A percentile compares a stretch with the other conserved stretches of the same genome.
Conservation (phyloP, 1,140 invertebrate genomes). For the Thrips palmi region DNA sequence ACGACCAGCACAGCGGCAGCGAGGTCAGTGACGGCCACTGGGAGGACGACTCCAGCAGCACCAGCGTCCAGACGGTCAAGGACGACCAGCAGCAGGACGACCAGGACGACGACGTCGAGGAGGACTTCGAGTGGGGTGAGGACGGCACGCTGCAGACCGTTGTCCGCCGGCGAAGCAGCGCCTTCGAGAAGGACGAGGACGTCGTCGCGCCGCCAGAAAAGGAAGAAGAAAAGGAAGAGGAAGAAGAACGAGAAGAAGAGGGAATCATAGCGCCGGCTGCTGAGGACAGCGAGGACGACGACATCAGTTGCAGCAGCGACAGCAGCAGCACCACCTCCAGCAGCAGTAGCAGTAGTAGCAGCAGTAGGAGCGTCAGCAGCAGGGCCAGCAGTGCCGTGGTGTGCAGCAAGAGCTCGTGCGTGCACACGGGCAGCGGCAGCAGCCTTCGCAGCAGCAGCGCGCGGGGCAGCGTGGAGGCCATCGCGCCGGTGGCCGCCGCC, state of each 20-base stretch:
- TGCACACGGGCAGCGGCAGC: background rate
- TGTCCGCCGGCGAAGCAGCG: background rate
- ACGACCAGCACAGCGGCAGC: conserved; percentile 6
- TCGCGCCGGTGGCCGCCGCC: background rate
- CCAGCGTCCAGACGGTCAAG: conserved; percentile 18
- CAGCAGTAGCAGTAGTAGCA: too few species aligned
- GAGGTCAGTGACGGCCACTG: conserved; percentile 16
- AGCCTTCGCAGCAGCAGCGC: background rate
- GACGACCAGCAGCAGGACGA: conserved; percentile 8
- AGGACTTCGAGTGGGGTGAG: conserved; percentile 10
- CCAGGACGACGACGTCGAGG: conserved; percentile 10
- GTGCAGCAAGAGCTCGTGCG: background rate
- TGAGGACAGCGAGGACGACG: background rate
- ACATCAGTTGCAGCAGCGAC: too few species aligned
- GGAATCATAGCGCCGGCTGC: too few species aligned
- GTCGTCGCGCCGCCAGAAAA: conserved; percentile 10
- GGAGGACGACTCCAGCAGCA: conserved; percentile 19
- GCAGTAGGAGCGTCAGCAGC: too few species aligned
- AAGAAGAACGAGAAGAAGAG: conserved; percentile 8
- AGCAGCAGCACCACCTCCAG: too few species aligned
- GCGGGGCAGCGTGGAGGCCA: background rate
- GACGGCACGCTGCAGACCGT: conserved; percentile 10
- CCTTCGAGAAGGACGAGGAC: too few species aligned
- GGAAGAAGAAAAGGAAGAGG: conserved; percentile 13
- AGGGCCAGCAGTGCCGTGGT: too few species aligned